Evolutionary conservation across 2,113 vertebrate species (phyloP).

Genomic region (Oreochromis niloticus): DNA sequence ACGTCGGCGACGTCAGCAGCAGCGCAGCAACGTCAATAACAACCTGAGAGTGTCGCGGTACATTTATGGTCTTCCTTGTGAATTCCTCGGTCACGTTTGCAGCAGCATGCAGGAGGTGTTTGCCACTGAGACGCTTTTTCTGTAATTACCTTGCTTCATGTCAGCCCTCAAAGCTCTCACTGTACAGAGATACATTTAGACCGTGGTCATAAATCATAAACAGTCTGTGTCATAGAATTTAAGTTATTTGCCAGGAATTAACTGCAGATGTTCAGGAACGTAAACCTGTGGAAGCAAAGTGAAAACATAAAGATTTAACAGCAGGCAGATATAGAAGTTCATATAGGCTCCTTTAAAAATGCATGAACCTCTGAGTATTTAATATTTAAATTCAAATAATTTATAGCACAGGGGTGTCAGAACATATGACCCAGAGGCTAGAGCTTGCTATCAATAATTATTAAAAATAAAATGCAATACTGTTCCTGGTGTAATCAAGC

Average conservation of each 20-base stretch:
- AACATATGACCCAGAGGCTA: background rate
- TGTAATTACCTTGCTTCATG: background rate
- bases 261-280: background rate
- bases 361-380: background rate
- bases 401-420: background rate
- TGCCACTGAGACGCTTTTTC: background rate
- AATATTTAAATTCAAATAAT: background rate
- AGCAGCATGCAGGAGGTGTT: background rate
- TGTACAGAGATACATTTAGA: background rate
- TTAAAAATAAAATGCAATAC: background rate
- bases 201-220: fast-evolving
- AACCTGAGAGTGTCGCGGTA: background rate
- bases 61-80: background rate
- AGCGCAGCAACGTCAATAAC: conserved; percentile 15
- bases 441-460: background rate
- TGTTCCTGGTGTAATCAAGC: background rate
- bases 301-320: background rate
- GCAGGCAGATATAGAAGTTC: background rate
- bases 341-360: background rate
- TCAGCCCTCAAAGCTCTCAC: background rate
- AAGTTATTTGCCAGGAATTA: background rate
- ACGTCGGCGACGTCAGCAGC: conserved; percentile 49
- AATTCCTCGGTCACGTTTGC: background rate
- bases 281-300: background rate
- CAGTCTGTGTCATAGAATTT: background rate